Evolutionary conservation across 2,888 invertebrate genomes (phyloP), one percentile per base, ranked within the genome.

Genomic region (Tyria jacobaeae): DNA sequence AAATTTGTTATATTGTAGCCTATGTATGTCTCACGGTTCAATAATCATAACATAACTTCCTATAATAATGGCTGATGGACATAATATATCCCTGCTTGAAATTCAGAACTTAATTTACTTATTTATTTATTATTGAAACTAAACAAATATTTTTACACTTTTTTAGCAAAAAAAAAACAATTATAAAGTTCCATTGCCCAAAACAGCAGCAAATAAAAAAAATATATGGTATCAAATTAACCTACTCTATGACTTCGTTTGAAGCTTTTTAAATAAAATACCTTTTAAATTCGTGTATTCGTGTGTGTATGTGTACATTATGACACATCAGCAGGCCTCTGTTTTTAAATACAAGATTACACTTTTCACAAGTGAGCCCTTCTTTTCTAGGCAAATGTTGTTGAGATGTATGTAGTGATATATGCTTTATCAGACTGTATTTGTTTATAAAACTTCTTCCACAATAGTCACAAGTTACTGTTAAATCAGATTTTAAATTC

Each of bases 301-400:
- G 37, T 15, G 12, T 2, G 17, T 68, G 57, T 21, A 39, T 41
- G 4, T 24, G 37, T 15, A 15, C 15, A 17, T 48, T 51, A 21
- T 66, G 68, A 3, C 21, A 50, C 6, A 35, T 31, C 24, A 66
- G 48, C 6, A 56, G 17, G 1, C 48, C 44, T 44, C 54, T 57
- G 54, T 59, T 64, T 35, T 14, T 15, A 14, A 66, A 61, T 17
- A 39, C 31, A 35, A 57, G 21, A 27, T 61, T 24, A 51, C 62
- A 64, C n/a, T 25, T 14, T 14, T 14, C 27, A 37, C 69, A 69
- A 10, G 25, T 41, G 2, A 58, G 41, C 10, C 27, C n/a, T 14
- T 51, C 21, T 6, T 14, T 17, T 27, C 37, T 17, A 1, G 51
- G 41, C 10, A 52, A 12, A 5, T 41, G 21, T 10, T 34, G 2